phyloP scores from a whole-genome alignment of 2,113 vertebrate genomes.

The Myrmecobius fasciatus region DNA sequence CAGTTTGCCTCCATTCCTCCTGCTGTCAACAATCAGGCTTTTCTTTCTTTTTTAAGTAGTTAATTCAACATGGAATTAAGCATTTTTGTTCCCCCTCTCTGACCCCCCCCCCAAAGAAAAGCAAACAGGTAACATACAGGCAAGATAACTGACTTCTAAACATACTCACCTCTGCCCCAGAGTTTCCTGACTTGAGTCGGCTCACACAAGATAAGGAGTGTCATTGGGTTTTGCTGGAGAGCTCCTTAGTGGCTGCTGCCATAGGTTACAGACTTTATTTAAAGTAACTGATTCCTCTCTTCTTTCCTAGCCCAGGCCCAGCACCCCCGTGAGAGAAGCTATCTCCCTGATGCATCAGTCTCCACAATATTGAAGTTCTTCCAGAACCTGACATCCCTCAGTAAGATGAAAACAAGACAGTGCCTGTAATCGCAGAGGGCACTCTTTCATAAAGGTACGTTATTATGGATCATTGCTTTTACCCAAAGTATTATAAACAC shows the following conservation, averaged over 20 bases:
- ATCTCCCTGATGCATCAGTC: conserved; percentile 60
- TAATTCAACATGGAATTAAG: conserved; percentile 5
- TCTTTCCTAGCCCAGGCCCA: conserved; percentile 49
- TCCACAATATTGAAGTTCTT: conserved; percentile 65
- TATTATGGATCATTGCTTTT: conserved; percentile 55
- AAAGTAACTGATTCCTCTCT: conserved; percentile 55
- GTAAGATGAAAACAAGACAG: conserved; percentile 34
- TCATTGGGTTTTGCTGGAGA: conserved; percentile 74
- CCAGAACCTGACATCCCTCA: conserved; percentile 55
- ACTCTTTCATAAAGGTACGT: conserved; percentile 54
- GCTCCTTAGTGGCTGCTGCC: conserved; percentile 53
- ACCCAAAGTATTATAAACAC: background rate
- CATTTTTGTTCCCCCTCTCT: background rate
- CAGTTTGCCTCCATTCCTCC: background rate
- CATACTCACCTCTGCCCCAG: conserved; percentile 72
- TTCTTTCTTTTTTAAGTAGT: conserved; percentile 13
- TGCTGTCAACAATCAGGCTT: background rate
- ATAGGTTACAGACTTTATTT: conserved; percentile 50
- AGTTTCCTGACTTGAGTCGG: conserved; percentile 71
- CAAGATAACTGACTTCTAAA: conserved; percentile 39
- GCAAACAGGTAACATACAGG: conserved; percentile 58
- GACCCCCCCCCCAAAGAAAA: conserved; percentile 6
- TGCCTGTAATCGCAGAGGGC: conserved; percentile 28
- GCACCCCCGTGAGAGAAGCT: conserved; percentile 57
- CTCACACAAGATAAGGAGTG: conserved; percentile 49